Conservation (phyloP, 2,113 vertebrate genomes). For the Austrofundulus limnaeus region DNA sequence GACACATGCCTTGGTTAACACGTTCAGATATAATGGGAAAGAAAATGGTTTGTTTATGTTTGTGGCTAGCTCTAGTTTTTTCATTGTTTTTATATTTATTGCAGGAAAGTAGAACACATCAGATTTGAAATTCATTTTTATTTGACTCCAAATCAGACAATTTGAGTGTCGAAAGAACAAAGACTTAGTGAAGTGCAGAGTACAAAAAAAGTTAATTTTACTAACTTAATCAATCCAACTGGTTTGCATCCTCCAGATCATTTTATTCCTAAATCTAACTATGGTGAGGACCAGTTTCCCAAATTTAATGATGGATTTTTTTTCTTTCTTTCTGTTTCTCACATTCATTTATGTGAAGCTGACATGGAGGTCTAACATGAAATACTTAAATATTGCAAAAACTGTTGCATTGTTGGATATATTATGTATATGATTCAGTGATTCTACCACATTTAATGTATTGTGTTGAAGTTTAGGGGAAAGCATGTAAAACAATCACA, state of each 20-base stretch:
- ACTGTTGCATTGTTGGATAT: too few species aligned
- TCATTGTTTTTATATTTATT: neutral
- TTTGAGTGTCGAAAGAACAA: too few species aligned
- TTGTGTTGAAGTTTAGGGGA: too few species aligned
- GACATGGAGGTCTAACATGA: too few species aligned
- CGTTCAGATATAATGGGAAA: slow-evolving; percentile 12
- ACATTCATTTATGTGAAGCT: too few species aligned
- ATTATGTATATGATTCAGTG: too few species aligned
- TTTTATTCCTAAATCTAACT: neutral
- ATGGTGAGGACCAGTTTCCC: neutral
- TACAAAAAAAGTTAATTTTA: neutral
- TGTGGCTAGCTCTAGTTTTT: neutral
- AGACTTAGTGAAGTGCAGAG: too few species aligned
- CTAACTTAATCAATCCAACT: neutral
- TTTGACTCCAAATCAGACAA: neutral
- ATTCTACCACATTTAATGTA: too few species aligned
- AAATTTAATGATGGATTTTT: neutral
- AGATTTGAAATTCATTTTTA: neutral
- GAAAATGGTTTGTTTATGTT: slow-evolving; percentile 9
- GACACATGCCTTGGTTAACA: neutral
- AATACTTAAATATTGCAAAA: too few species aligned
- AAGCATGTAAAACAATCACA: too few species aligned
- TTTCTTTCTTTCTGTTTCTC: neutral
- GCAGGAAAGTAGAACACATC: neutral
- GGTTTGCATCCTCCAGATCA: neutral